Evolutionary conservation across 2,888 invertebrate species (phyloP), one percentile per base, ranked within the genome.

Genomic region (Chalcosyrphus nemorum): DNA sequence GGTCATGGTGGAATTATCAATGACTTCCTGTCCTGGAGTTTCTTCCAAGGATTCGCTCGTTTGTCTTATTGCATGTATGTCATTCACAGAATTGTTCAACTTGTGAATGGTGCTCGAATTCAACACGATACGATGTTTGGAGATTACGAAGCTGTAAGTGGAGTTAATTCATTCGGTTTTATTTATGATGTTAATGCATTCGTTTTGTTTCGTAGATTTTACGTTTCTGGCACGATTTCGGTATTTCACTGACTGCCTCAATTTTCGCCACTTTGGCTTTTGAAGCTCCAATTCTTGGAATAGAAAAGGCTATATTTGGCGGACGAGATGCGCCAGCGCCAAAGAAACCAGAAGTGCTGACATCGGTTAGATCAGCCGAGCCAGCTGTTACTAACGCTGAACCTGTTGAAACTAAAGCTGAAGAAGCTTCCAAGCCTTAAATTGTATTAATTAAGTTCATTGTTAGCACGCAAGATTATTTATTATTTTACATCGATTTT

Each of bases 201-300:
- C 7, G 78, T 81, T 71, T 41, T 72, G 13, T 13, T 66, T 61
- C 13, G 0, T 88, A 93, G 90, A 87, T 92, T 21, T 89, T 92
- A 78, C 88, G 89, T 52, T 92, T 91, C 88, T 92, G 92, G 90
- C 91, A 92, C 7, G 92, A 92, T 88, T 91, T 92, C 61, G 89
- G 91, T 27, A 87, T 91, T 6, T 89, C 91, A 7, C 81, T 92
- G 45, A 87, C 89, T 2, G 68, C 91, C 3, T 91, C 92, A 6
- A 88, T 91, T 21, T 89, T 92, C 63, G 92, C 91, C 85, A 91
- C 91, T 1, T 86, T 93, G 72, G 90, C 92, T 13, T 93, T 93
- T 81, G 93, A 93, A 87, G 89, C 92, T 0, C 93, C 93, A 3
- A 89, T 92, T 78, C 86, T 92, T 54, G 90, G 91, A 35, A 89